Base-by-base conservation (phyloP, 2,113 vertebrate species). In the Chrysemys picta region DNA sequence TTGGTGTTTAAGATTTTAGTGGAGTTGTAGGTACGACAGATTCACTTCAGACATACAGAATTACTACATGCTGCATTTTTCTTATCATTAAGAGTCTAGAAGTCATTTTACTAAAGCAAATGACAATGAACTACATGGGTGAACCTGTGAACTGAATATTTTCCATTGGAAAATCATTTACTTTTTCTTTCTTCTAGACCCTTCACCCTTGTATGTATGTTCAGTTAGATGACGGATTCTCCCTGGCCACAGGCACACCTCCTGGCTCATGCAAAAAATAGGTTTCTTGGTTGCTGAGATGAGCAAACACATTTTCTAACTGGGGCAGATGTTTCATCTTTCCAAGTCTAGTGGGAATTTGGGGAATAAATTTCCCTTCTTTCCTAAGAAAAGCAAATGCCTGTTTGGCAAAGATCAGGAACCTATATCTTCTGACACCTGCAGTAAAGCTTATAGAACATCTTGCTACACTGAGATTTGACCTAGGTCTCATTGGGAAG, bases 181-280 rank as follows among this genome's bases (percentile, higher is more conserved):
- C 6, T 49, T 57, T 59, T 17, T 62, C 35, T 59, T 29, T 38
- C 49, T 85, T 54, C 9, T 11, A 82, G 85, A 76, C 6, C 69
- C 56, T 56, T n/a, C 19, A 21, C 52, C 19, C 52, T 21, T 31
- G 21, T 52, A 50, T 53, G 82, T n/a, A 22, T 52, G 19, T 17
- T 84, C 72, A 53, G 13, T 24, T 81, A 80, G 21, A 53, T 80
- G 31, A 16, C 0, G 47, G 52, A 52, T 76, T 89, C 84, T 21
- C 38, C 81, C 14, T 42, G 49, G 5, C 35, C 50, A 72, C 79
- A 84, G 35, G 54, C 79, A 22, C 25, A 57, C 5, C 31, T 59
- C 10, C 56, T 81, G 78, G 31, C 24, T 80, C 49, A 45, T 47
- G 4, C 7, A 38, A 56, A 69, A 2, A 1, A 11, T 1, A 0